Evolutionary conservation across 2,888 invertebrate species (phyloP), one percentile per base, ranked within the genome.

Genomic region (Drosophila subsilvestris): DNA sequence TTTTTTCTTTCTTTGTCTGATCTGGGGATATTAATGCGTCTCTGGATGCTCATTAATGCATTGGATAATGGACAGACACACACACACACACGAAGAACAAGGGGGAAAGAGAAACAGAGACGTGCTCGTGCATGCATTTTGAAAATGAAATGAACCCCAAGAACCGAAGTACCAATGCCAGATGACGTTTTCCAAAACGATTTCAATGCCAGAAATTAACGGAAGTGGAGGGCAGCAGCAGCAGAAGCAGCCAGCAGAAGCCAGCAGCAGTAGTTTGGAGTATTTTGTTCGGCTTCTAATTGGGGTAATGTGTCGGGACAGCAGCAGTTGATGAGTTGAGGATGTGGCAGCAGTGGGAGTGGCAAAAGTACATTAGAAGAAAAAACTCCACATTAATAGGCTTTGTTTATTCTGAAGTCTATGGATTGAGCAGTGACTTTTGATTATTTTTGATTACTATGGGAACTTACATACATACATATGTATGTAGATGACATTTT

Each of bases 41-140:
- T 87, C 84, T 82, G 79, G 74, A 63, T 70, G 74, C 88, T 88
- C 85, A 89, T 85, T 85, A 85, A 85, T 85, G 85, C 79, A 87
- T 65, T 74, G 86, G 71, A 81, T 88, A 86, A 83, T 84, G 81
- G 63, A 76, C 63, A 29, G 1, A 32, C 27, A 55, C 44, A 44
- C 37, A 49, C 37, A 22, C 37, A 9, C 25, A n/a, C 22, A 54
- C 47, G n/a, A 2, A 6, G n/a, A 8, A n/a, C 0, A 7, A 18
- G 10, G 51, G 20, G 32, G 0, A 12, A 10, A 10, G n/a, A 3
- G n/a, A 9, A 0, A 18, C 18, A 18, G 20, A 17, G 59, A 59
- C 70, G 75, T 71, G 70, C 22, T 18, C 53, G 43, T 18, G 74
- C 89, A 84, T 70, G 88, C 81, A 80, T 80, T 86, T 82, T 54